Evolutionary conservation across 2,888 invertebrate species (phyloP).

Genomic region (Pachydiplax longipennis): DNA sequence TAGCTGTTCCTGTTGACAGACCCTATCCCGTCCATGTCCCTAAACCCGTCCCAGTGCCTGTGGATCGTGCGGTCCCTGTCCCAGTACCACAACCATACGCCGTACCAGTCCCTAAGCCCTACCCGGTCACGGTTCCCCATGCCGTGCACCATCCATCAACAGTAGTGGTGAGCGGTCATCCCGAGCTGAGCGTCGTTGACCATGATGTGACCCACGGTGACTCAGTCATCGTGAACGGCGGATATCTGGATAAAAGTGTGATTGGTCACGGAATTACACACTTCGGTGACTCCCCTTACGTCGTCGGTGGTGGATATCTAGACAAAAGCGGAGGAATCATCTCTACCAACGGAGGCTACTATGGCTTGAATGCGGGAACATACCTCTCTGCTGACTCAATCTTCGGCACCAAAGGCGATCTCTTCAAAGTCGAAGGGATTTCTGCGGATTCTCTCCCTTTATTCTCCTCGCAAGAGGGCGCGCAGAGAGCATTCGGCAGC

Average conservation of each 20-base stretch:
- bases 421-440: background rate
- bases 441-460: background rate
- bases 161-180: background rate
- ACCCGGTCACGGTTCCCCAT: constrained; percentile 61
- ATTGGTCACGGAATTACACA: background rate
- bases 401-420: background rate
- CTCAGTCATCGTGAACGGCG: background rate
- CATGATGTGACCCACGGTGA: background rate
- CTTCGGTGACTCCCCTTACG: background rate
- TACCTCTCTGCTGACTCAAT: background rate
- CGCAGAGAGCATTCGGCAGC: background rate
- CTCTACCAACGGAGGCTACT: background rate
- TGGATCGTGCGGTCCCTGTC: constrained; percentile 63
- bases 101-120: constrained; percentile 65
- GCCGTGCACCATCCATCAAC: background rate
- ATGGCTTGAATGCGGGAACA: background rate
- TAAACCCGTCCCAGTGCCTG: constrained; percentile 60
- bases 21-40: constrained; percentile 53
- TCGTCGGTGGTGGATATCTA: background rate
- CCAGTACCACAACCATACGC: constrained; percentile 63
- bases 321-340: background rate
- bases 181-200: background rate
- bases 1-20: constrained; percentile 63
- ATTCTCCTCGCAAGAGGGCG: background rate
- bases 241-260: background rate